phyloP scores from a whole-genome alignment of 2,888 invertebrate species.

The Panopea generosa region DNA sequence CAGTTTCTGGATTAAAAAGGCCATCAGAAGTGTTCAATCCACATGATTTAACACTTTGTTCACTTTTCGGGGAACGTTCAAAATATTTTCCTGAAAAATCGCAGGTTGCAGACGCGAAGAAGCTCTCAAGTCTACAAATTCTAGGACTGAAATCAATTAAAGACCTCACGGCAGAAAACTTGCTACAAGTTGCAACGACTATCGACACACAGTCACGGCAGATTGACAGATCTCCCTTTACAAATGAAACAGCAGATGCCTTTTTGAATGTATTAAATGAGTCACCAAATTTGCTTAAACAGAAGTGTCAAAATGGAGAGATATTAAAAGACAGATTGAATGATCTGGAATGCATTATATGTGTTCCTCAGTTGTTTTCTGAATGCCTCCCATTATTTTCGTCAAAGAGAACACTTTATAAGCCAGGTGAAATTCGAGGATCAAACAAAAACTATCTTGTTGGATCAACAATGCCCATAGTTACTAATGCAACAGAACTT shows the following conservation, averaged over 20 bases:
- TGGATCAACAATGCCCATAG: slow-evolving; percentile 6
- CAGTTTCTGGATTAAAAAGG: slow-evolving; percentile 7
- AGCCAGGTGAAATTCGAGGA: slow-evolving; percentile 4
- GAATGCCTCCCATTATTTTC: slow-evolving; percentile 15
- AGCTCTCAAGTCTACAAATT: not conserved
- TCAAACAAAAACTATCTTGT: slow-evolving; percentile 5
- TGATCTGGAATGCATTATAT: not conserved
- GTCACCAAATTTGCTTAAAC: not conserved
- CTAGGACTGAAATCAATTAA: slow-evolving; percentile 23
- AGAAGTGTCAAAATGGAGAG: not conserved
- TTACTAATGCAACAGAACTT: not conserved
- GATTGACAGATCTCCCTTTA: not conserved
- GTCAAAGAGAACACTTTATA: not conserved
- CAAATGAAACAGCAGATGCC: slow-evolving; percentile 16
- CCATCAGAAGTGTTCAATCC: slow-evolving; percentile 54
- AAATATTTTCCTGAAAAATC: slow-evolving; percentile 31
- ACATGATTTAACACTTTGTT: slow-evolving; percentile 11
- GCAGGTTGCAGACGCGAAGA: not conserved
- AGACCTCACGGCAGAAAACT: slow-evolving; percentile 16
- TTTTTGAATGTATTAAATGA: slow-evolving; percentile 1
- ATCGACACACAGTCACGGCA: slow-evolving; percentile 6
- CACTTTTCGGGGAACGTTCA: slow-evolving; percentile 17
- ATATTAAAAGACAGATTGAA: not conserved
- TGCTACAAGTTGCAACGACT: slow-evolving; percentile 14
- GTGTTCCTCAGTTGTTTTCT: not conserved